These are phyloP conservation scores for Oscheius onirici DNA, from an alignment of 2,888 invertebrate species.

Conservation along the genomic window DNA sequence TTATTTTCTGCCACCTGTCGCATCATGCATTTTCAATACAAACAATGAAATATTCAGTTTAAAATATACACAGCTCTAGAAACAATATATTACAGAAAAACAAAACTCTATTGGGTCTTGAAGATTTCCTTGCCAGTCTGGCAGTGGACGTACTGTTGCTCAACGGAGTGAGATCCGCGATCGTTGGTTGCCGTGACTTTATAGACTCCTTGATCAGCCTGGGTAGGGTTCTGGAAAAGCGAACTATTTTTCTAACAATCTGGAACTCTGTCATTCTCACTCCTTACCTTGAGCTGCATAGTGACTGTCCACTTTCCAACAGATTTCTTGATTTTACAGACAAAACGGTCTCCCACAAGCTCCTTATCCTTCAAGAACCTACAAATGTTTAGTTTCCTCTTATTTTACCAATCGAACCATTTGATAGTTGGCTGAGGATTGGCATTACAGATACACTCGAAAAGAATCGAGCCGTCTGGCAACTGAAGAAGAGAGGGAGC, in stretches of 20 bases:
- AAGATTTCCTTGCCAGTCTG: constrained; percentile 69
- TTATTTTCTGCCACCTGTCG: no score
- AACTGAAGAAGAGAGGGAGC: constrained; percentile 65
- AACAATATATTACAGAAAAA: no score
- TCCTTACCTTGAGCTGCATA: constrained; percentile 64
- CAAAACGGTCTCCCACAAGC: constrained; percentile 65
- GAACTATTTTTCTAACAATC: not conserved
- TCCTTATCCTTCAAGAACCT: constrained; percentile 69
- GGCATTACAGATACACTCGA: constrained; percentile 69
- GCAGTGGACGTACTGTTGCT: constrained; percentile 67
- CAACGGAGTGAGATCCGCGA: constrained; percentile 62
- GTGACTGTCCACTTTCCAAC: constrained; percentile 71
- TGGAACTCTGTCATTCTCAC: not conserved
- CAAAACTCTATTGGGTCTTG: constrained; percentile 55
- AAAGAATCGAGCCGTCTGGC: constrained; percentile 70
- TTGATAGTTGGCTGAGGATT: constrained; percentile 69
- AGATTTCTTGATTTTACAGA: constrained; percentile 69
- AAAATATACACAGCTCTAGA: no score
- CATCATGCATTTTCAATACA: no score
- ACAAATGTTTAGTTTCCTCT: no score
- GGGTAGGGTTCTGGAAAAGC: constrained; percentile 66
- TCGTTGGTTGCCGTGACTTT: constrained; percentile 68
- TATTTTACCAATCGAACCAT: constrained; percentile 60
- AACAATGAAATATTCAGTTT: no score
- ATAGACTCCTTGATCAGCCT: constrained; percentile 71